Evolutionary conservation across 2,113 vertebrate species (phyloP).

Genomic region (Grallaria varia): DNA sequence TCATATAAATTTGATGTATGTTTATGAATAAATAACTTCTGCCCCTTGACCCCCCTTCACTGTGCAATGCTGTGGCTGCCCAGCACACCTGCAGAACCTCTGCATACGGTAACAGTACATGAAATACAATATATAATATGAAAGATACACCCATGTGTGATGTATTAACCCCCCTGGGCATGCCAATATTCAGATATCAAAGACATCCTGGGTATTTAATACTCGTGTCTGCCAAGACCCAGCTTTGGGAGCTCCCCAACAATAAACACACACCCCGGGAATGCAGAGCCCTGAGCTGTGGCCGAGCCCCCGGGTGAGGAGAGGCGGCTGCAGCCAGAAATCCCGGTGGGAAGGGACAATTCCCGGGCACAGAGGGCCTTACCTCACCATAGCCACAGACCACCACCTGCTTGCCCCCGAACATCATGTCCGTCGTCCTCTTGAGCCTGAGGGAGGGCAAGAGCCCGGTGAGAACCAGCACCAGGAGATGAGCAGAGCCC

Average conservation of each 20-base stretch:
- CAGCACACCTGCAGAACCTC: background rate
- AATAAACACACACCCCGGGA: no score
- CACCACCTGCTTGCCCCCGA: conserved; percentile 97
- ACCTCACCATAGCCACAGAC: conserved; percentile 98
- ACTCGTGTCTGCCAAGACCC: background rate
- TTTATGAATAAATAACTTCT: no score
- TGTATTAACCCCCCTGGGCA: no score
- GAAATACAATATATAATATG: no score
- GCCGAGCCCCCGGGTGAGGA: no score
- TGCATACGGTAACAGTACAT: fast-evolving
- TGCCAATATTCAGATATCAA: background rate
- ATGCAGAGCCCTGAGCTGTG: no score
- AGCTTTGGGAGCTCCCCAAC: background rate
- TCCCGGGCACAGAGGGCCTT: conserved; percentile 11
- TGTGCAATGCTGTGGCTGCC: background rate
- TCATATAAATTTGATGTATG: background rate
- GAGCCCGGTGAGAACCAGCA: background rate
- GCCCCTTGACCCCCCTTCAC: no score
- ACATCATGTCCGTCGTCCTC: conserved; percentile 98
- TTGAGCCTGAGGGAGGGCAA: conserved; percentile 78
- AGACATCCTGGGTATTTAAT: background rate
- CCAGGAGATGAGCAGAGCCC: no score
- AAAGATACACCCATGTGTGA: no score
- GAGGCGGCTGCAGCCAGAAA: no score
- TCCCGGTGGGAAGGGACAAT: no score